phyloP scores from a whole-genome alignment of 2,888 invertebrate species.

The Pristionchus entomophagus region DNA sequence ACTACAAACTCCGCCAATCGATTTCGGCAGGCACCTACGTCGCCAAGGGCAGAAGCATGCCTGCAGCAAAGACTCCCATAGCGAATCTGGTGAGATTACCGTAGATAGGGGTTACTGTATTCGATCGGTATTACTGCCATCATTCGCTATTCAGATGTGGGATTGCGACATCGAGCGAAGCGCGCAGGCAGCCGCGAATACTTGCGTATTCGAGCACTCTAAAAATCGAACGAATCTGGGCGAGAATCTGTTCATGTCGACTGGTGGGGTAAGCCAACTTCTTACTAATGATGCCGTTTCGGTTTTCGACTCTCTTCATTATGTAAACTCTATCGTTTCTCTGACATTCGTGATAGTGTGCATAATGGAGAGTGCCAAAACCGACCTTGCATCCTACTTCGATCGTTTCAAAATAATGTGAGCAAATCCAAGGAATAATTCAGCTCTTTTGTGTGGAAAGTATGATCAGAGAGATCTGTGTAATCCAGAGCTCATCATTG shows the following conservation, averaged over 20 bases:
- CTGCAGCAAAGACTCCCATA: slow-evolving; percentile 12
- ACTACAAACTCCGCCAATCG: background rate
- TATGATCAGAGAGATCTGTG: too few relatives aligned
- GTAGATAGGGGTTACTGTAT: background rate
- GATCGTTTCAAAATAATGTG: too few relatives aligned
- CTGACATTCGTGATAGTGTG: too few relatives aligned
- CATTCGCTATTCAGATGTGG: background rate
- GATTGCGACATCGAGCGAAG: slow-evolving; percentile 4
- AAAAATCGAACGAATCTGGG: background rate
- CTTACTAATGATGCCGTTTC: too few relatives aligned
- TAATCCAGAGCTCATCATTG: too few relatives aligned
- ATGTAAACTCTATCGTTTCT: too few relatives aligned
- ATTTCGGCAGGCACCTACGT: slow-evolving; percentile 11
- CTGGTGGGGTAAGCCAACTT: background rate
- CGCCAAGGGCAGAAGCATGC: slow-evolving; percentile 13
- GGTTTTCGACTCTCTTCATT: too few relatives aligned
- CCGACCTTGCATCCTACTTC: too few relatives aligned
- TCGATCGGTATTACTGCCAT: background rate
- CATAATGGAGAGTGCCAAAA: too few relatives aligned
- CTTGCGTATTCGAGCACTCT: background rate
- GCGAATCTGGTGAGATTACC: background rate
- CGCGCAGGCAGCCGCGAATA: background rate
- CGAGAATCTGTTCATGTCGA: background rate
- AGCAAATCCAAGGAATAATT: too few relatives aligned
- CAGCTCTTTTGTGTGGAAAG: too few relatives aligned